Conservation (phyloP, 2,113 vertebrate genomes). For the Lampris megalopsis region DNA sequence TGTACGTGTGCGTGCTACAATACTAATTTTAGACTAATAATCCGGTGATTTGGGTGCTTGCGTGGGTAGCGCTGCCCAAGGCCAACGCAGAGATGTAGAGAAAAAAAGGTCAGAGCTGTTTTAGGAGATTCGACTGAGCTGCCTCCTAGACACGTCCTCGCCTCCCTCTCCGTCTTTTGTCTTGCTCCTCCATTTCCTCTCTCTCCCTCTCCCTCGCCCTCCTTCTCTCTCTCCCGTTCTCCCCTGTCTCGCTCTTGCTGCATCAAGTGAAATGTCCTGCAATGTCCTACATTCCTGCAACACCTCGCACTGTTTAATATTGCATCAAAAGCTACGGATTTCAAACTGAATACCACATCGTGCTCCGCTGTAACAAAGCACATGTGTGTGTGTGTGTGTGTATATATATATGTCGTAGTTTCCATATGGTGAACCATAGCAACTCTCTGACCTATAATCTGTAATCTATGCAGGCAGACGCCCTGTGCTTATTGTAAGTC, state of each 20-base stretch:
- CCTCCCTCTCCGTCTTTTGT: slow-evolving; percentile 9
- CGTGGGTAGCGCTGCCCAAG: slow-evolving; percentile 34
- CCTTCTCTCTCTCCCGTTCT: neutral
- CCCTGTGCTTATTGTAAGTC: slow-evolving; percentile 12
- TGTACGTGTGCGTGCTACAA: slow-evolving; percentile 35
- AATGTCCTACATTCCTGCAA: slow-evolving; percentile 46
- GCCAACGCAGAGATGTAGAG: slow-evolving; percentile 55
- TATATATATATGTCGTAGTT: no score
- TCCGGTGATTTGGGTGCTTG: slow-evolving; percentile 51
- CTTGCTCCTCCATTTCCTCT: neutral
- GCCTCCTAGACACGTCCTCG: slow-evolving; percentile 38
- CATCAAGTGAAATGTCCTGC: slow-evolving; percentile 39
- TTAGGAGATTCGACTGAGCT: slow-evolving; percentile 55
- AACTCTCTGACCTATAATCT: slow-evolving; percentile 22
- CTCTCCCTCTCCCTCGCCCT: neutral
- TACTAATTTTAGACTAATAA: slow-evolving; percentile 47
- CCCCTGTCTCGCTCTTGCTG: neutral
- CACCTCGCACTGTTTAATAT: slow-evolving; percentile 59
- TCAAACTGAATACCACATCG: slow-evolving; percentile 55
- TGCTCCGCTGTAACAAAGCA: slow-evolving; percentile 23
- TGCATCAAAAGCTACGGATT: slow-evolving; percentile 60
- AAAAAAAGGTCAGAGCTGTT: slow-evolving; percentile 71
- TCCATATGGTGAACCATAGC: neutral
- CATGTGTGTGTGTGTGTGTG: neutral
- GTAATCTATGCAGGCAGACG: slow-evolving; percentile 19